These are phyloP conservation scores for Muscicapa comitata DNA, from an alignment of 2,797 vertebrate genomes.

Conservation along the genomic window DNA sequence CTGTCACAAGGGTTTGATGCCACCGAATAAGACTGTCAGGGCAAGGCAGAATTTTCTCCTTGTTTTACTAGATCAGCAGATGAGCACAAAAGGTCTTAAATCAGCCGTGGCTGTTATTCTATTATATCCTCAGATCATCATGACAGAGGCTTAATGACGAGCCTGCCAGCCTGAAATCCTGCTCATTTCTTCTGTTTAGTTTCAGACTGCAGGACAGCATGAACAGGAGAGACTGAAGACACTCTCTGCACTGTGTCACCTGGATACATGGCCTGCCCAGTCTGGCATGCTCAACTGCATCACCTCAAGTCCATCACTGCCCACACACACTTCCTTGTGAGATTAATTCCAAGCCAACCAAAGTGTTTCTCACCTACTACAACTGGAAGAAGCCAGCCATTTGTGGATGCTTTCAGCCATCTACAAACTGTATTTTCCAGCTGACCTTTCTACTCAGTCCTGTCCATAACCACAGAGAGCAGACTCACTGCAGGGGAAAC, in stretches of 20 bases:
- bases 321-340: fast-evolving
- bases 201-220: background rate
- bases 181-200: background rate
- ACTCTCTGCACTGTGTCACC: background rate
- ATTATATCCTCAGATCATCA: background rate
- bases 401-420: background rate
- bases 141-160: background rate
- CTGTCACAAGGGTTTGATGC: background rate
- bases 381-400: background rate
- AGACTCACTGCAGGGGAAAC: fast-evolving
- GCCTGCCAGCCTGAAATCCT: background rate
- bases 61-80: background rate
- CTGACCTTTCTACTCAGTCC: background rate
- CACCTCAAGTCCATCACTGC: background rate
- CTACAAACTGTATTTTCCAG: background rate
- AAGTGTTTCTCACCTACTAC: background rate
- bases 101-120: background rate
- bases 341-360: background rate
- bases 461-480: fast-evolving
- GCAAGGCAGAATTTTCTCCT: background rate
- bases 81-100: background rate
- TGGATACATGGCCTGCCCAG: fast-evolving
- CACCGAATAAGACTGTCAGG: background rate
- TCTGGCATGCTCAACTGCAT: background rate
- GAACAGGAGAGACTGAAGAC: background rate